A percentile compares a stretch with the other conserved stretches of the same genome.
phyloP scores from a whole-genome alignment of 2,888 invertebrate genomes.

The Xestia sexstrigata region DNA sequence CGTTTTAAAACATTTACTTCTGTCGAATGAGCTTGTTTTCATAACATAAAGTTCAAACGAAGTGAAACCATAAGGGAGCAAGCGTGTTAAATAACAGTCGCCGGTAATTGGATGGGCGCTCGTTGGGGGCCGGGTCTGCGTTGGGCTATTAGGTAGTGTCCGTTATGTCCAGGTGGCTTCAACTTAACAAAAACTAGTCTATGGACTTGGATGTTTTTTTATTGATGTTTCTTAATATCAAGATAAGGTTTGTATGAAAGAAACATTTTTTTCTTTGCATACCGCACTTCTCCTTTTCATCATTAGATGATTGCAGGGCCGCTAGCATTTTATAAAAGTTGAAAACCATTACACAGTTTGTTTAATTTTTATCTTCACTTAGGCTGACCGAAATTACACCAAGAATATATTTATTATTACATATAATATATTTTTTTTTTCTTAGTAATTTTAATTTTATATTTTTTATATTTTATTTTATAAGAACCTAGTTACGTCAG shows the following conservation, averaged over 20 bases:
- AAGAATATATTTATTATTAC: no score
- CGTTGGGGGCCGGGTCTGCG: conserved; percentile 15
- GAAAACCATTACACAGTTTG: no score
- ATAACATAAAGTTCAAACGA: neutral
- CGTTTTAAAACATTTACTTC: neutral
- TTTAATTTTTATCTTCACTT: neutral
- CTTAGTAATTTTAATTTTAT: no score
- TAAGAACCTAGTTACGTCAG: no score
- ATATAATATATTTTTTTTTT: no score
- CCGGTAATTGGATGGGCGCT: conserved; percentile 52
- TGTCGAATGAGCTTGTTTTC: neutral
- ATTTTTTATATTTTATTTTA: no score
- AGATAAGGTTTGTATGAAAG: neutral
- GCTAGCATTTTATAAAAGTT: neutral
- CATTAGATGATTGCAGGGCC: neutral
- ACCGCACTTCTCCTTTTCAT: neutral
- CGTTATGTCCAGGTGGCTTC: neutral
- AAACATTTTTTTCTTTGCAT: neutral
- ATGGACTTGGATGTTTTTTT: neutral
- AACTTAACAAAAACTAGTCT: neutral
- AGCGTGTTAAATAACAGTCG: conserved; percentile 47
- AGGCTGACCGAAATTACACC: no score
- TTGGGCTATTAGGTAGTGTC: neutral
- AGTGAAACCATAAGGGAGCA: conserved; percentile 3
- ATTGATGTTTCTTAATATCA: neutral